Conservation (phyloP, 2,888 invertebrate genomes). For the Athalia circularis region DNA sequence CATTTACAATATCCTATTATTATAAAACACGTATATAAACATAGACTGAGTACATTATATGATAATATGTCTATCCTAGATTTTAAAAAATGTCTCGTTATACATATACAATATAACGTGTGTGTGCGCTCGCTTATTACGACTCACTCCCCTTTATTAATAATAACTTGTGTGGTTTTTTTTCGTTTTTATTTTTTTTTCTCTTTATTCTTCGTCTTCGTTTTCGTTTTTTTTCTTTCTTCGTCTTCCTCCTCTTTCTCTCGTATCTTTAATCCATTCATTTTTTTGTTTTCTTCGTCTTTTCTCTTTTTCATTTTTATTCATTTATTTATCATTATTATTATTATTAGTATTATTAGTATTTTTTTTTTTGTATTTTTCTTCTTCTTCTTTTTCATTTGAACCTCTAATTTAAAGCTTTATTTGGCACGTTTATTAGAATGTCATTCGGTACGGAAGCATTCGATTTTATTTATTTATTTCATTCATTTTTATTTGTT, state of each 20-base stretch:
- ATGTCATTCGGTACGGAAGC: conserved; percentile 70
- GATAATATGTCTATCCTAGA: conserved; percentile 45
- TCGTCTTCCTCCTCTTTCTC: no score
- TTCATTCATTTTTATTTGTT: conserved; percentile 18
- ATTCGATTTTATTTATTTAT: conserved; percentile 62
- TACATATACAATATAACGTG: conserved; percentile 38
- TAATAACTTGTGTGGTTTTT: no score
- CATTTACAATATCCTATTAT: conserved; percentile 57
- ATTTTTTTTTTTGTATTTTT: conserved; percentile 54
- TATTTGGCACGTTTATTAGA: conserved; percentile 73
- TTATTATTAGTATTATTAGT: conserved; percentile 26
- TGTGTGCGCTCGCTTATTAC: conserved; percentile 46
- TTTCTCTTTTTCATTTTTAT: conserved; percentile 38
- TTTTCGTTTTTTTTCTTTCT: no score
- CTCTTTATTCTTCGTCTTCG: no score
- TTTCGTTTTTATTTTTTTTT: no score
- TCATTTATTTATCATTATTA: conserved; percentile 44
- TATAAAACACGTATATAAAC: conserved; percentile 74
- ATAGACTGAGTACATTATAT: conserved; percentile 70
- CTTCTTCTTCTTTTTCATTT: conserved; percentile 45
- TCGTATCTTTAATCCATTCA: not conserved
- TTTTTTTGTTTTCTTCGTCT: not conserved
- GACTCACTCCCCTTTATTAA: conserved; percentile 43
- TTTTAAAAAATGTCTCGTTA: conserved; percentile 61
- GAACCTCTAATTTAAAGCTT: conserved; percentile 63